Conservation (phyloP, 2,888 invertebrate species). For the Morpho deidamia region DNA sequence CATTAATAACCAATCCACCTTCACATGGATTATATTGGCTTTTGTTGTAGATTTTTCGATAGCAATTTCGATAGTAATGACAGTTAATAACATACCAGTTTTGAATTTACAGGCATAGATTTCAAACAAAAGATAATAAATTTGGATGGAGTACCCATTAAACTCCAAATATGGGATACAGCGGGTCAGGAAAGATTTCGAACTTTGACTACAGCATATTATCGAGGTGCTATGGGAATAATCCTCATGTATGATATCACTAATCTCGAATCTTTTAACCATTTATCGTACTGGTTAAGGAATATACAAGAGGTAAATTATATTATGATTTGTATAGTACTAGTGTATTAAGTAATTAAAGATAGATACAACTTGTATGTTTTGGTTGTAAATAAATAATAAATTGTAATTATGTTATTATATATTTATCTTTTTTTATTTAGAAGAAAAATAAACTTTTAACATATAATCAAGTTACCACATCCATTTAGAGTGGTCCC, state of each 20-base stretch:
- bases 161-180: constrained; percentile 93
- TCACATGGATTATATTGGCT: too few relatives aligned
- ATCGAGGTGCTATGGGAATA: constrained; percentile 94
- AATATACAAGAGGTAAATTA: constrained; percentile 89
- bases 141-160: constrained; percentile 90
- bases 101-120: constrained; percentile 85
- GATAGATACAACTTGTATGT: too few relatives aligned
- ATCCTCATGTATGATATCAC: constrained; percentile 94
- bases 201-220: constrained; percentile 92
- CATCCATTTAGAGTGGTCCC: too few relatives aligned
- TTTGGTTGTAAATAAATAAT: too few relatives aligned
- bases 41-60: too few relatives aligned
- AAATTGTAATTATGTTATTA: too few relatives aligned
- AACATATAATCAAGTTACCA: too few relatives aligned
- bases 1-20: too few relatives aligned
- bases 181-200: constrained; percentile 88
- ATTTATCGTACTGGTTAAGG: constrained; percentile 92
- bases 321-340: neutral
- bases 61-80: too few relatives aligned
- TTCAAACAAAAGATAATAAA: constrained; percentile 94
- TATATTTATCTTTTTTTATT: too few relatives aligned
- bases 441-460: too few relatives aligned
- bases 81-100: constrained; percentile 24
- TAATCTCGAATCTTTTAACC: constrained; percentile 92
- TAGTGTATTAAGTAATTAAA: too few relatives aligned